A percentile compares a stretch with the other conserved stretches of the same genome.
phyloP scores from a whole-genome alignment of 2,113 vertebrate species.

The Muntiacus muntjak region DNA sequence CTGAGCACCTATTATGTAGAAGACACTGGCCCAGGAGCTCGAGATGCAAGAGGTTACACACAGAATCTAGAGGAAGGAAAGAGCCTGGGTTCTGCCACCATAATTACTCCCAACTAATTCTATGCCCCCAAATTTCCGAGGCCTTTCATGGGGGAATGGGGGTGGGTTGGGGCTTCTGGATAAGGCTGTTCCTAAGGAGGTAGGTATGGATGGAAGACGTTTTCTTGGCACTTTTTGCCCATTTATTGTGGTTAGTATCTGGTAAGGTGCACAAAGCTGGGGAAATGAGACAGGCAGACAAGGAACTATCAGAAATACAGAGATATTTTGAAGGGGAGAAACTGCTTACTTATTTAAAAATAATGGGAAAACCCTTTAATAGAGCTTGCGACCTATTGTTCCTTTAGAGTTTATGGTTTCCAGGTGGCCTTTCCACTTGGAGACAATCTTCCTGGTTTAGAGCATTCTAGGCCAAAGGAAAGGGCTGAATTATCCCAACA shows the following conservation, averaged over 20 bases:
- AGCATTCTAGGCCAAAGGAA: neutral
- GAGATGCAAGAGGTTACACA: neutral
- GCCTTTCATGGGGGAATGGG: neutral
- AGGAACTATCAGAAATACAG: neutral
- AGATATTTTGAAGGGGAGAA: neutral
- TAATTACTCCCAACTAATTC: neutral
- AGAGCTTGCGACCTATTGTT: neutral
- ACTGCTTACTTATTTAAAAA: constrained; percentile 26
- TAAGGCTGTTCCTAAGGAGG: neutral
- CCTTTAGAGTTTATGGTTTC: neutral
- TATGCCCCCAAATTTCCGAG: neutral
- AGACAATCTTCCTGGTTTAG: neutral
- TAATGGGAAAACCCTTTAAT: neutral
- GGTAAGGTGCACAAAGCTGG: neutral
- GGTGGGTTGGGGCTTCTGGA: neutral
- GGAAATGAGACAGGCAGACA: constrained; percentile 5
- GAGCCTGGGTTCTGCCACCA: neutral
- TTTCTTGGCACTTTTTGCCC: neutral
- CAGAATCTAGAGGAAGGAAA: neutral
- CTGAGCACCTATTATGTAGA: neutral
- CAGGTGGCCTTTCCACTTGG: neutral
- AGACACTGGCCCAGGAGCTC: neutral
- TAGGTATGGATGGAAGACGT: neutral
- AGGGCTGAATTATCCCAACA: neutral
- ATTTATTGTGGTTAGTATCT: neutral